Conservation (phyloP, 1,140 invertebrate genomes). For the Sarcophaga bullata region DNA sequence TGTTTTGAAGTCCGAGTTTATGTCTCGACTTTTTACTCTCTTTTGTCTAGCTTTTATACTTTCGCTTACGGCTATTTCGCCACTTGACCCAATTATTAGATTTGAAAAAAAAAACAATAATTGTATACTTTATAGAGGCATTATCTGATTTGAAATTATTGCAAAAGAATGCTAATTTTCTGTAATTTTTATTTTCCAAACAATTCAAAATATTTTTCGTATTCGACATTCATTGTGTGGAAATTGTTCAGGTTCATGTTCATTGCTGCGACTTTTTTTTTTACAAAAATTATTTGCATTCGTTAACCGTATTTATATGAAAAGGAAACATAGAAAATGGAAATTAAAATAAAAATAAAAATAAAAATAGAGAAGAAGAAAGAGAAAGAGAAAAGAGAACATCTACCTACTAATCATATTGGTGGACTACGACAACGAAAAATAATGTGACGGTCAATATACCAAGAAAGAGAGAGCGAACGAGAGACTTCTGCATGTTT, state of each 20-base stretch:
- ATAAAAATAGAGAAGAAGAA: background rate
- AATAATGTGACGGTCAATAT: background rate
- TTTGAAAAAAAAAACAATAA: too few relatives aligned
- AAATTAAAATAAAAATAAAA: background rate
- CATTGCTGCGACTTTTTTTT: background rate
- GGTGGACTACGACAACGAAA: background rate
- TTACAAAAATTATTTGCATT: background rate
- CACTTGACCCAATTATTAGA: too few relatives aligned
- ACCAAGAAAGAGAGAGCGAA: background rate
- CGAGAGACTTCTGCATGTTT: background rate
- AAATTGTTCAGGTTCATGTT: conserved; percentile 39
- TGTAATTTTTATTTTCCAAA: background rate
- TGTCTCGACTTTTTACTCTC: too few relatives aligned
- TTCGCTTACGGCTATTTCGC: too few relatives aligned
- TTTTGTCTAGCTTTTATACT: too few relatives aligned
- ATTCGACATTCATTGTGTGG: background rate
- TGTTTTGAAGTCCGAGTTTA: too few relatives aligned
- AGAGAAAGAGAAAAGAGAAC: conserved; percentile 16
- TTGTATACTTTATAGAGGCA: too few relatives aligned
- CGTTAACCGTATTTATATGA: too few relatives aligned
- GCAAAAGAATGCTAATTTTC: background rate
- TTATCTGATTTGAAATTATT: background rate
- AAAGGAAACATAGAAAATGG: too few relatives aligned
- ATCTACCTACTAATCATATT: conserved; percentile 33
- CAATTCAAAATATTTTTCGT: background rate